Evolutionary conservation across 2,797 vertebrate genomes (phyloP), one percentile per base, ranked within the genome.

Genomic region (Orestias chungarensis): DNA sequence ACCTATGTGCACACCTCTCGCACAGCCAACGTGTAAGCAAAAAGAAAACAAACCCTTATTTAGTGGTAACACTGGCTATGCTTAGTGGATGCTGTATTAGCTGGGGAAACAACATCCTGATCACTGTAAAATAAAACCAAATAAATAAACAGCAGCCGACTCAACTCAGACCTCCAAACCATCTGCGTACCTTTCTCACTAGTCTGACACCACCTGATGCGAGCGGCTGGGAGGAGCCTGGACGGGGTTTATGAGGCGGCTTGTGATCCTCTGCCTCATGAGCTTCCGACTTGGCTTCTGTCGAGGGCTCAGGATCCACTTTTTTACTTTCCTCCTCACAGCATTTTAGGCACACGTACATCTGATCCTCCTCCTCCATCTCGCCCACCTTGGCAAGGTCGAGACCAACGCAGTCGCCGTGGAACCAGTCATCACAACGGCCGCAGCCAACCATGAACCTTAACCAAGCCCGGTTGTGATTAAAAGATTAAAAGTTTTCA

Each of bases 401-500:
- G 52, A 99, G 91, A 31, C 98, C 98, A 80, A 99, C 96, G 71
- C 98, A 99, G 83, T 99, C 98, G 1, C 98, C 97, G 3, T 99
- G 98, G 94, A 99, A 99, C 98, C 98, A 99, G 92, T 99, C 98
- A 69, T 99, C 97, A 78, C 98, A 99, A 86, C 96, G 96, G 62
- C 97, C 97, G 44, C 98, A 99, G 80, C 98, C 98, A 8, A 99
- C 97, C 98, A 99, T 99, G 89, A 99, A 99, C 92, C 98, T 99
- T 46, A 54, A 73, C 12, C 68, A 46, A 66, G 47, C 2, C 33
- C 0, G 0, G 1, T 8, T 33, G 29, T 69, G 49, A 27, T 72
- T 54, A 12, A 55, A 57, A 67, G 33, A n/a, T n/a, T 50, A 67
- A 54, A 64, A 20, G 38, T 23, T 68, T 23, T 2, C 43, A 27